Evolutionary conservation across 2,888 invertebrate genomes (phyloP).

Genomic region (Drosophila pseudotalamancana): DNA sequence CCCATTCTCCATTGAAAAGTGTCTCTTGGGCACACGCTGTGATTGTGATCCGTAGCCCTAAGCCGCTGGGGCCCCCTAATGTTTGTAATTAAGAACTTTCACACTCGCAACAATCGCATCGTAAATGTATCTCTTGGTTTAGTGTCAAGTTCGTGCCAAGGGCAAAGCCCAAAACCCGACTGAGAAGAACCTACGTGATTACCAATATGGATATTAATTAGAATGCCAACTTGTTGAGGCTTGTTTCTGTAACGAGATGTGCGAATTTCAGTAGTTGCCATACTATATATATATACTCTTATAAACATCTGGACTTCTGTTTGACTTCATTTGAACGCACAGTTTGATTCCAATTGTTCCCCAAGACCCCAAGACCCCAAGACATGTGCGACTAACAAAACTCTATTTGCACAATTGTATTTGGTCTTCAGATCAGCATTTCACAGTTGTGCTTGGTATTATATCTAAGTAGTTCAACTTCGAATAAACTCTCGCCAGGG

Average conservation of each 20-base stretch:
- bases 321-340: constrained; percentile 27
- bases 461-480: constrained; percentile 25
- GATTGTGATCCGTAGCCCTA: constrained; percentile 70
- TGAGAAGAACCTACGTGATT: constrained; percentile 13
- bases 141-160: constrained; percentile 76
- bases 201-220: constrained; percentile 60
- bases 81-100: constrained; percentile 84
- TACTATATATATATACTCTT: neutral
- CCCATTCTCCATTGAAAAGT: constrained; percentile 68
- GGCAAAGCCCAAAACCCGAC: constrained; percentile 44
- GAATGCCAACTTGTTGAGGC: constrained; percentile 36
- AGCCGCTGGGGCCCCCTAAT: constrained; percentile 80
- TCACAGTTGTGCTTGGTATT: constrained; percentile 21
- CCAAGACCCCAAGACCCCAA: constrained; percentile 36
- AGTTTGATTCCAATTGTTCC: constrained; percentile 29
- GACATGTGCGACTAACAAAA: constrained; percentile 36
- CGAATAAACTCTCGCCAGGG: neutral
- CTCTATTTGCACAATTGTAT: constrained; percentile 66
- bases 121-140: constrained; percentile 74
- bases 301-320: constrained; percentile 35
- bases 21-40: constrained; percentile 76
- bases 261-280: constrained; percentile 23
- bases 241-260: constrained; percentile 7
- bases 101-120: constrained; percentile 84
- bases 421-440: constrained; percentile 33